These are phyloP conservation scores for Chanos chanos DNA, from an alignment of 2,797 vertebrate species.

Conservation along the genomic window DNA sequence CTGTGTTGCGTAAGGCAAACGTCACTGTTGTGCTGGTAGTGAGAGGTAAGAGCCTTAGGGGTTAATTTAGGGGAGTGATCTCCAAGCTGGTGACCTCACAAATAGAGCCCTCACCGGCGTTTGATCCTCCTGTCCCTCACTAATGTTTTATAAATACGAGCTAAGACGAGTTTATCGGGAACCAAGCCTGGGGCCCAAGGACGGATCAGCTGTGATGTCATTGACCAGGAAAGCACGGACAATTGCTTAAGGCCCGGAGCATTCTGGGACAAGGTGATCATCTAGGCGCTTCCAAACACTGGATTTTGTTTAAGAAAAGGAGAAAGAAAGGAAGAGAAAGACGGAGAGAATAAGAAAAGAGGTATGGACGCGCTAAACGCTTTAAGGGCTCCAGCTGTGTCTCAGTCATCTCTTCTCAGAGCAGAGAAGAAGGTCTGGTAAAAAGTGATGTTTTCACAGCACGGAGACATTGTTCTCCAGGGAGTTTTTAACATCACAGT, in stretches of 20 bases:
- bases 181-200: not conserved
- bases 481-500: too few species aligned
- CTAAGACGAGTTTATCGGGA: conserved; percentile 28
- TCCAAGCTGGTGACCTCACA: conserved; percentile 43
- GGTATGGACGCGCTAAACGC: too few species aligned
- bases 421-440: too few species aligned
- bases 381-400: too few species aligned
- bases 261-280: not conserved
- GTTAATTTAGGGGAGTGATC: conserved; percentile 62
- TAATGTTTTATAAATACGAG: conserved; percentile 6
- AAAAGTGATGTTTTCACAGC: too few species aligned
- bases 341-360: not conserved
- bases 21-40: conserved; percentile 39
- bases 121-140: conserved; percentile 34
- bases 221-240: not conserved
- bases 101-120: conserved; percentile 58
- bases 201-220: conserved; percentile 32
- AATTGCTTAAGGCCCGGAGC: not conserved
- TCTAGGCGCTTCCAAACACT: not conserved
- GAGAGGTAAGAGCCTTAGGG: conserved; percentile 67
- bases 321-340: not conserved
- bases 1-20: conserved; percentile 55
- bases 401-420: too few species aligned
- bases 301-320: not conserved
- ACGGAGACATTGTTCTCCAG: too few species aligned